These are phyloP conservation scores for Megamerina dolium DNA, from an alignment of 2,888 invertebrate species.

Conservation along the genomic window DNA sequence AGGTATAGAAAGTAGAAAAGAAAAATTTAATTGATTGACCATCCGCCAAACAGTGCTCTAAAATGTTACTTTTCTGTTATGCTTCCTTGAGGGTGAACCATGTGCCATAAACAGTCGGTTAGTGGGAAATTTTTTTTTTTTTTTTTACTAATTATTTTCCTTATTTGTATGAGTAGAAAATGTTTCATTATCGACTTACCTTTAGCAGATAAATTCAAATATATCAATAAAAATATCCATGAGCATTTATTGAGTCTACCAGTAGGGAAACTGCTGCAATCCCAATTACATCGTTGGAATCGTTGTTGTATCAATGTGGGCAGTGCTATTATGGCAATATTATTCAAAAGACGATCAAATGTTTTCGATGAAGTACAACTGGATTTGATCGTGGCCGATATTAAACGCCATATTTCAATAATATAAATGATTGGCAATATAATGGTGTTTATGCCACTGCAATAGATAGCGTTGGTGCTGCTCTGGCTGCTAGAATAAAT, in stretches of 20 bases:
- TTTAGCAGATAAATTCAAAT: conserved; percentile 50
- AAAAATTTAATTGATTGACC: too few relatives aligned
- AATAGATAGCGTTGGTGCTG: conserved; percentile 21
- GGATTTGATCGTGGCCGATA: conserved; percentile 22
- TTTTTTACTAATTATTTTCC: too few relatives aligned
- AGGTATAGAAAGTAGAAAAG: too few relatives aligned
- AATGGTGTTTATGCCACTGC: conserved; percentile 10
- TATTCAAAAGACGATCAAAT: too few relatives aligned
- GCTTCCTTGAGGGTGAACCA: too few relatives aligned
- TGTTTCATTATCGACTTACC: too few relatives aligned
- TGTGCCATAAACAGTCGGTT: too few relatives aligned
- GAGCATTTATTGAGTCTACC: conserved; percentile 48
- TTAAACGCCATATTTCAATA: conserved; percentile 12
- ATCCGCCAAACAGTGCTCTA: too few relatives aligned
- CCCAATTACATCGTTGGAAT: conserved; percentile 6
- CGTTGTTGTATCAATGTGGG: conserved; percentile 12
- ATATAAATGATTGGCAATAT: neutral
- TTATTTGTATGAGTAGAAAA: too few relatives aligned
- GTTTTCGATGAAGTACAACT: too few relatives aligned
- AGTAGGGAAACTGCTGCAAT: conserved; percentile 30
- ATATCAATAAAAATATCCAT: conserved; percentile 50
- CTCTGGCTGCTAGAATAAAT: conserved; percentile 16
- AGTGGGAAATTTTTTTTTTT: too few relatives aligned
- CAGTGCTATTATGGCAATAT: conserved; percentile 4
- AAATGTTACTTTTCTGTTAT: too few relatives aligned